Conservation (phyloP, 2,888 invertebrate species). For the Lasioglossum zephyrum region DNA sequence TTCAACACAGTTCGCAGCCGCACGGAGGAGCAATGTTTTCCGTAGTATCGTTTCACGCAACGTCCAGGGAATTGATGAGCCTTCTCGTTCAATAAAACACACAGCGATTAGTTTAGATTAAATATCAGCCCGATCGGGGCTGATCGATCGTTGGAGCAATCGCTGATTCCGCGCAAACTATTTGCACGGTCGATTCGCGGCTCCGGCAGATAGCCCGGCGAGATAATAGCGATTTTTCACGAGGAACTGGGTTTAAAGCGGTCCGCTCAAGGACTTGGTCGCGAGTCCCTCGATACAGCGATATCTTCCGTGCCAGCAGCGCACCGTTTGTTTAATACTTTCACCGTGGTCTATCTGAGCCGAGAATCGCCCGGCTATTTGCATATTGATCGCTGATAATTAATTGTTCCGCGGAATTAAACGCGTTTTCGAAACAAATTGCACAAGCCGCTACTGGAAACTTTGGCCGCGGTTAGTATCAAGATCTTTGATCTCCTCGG, state of each 20-base stretch:
- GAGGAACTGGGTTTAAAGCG: not conserved
- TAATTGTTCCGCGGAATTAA: slow-evolving; percentile 2
- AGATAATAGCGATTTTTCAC: slow-evolving; percentile 21
- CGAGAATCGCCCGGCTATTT: not conserved
- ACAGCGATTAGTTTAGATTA: not conserved
- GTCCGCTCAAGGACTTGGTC: not conserved
- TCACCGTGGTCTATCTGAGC: not conserved
- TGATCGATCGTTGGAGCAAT: not conserved
- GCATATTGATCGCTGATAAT: slow-evolving; percentile 4
- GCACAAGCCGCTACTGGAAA: not conserved
- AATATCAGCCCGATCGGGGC: not conserved
- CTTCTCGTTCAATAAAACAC: not conserved
- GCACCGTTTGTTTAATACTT: not conserved
- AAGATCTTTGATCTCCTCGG: not conserved
- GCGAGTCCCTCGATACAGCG: not conserved
- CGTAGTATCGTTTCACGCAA: not conserved
- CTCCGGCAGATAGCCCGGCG: slow-evolving; percentile 13
- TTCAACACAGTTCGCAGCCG: not conserved
- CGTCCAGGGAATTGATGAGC: not conserved
- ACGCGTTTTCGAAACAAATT: slow-evolving; percentile 5
- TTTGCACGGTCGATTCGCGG: slow-evolving; percentile 19
- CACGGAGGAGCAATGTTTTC: not conserved
- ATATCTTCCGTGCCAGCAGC: not conserved
- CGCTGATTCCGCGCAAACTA: not conserved
- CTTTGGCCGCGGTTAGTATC: not conserved